These are phyloP conservation scores for Anhinga rufa DNA, from an alignment of 2,113 vertebrate species.

Conservation along the genomic window DNA sequence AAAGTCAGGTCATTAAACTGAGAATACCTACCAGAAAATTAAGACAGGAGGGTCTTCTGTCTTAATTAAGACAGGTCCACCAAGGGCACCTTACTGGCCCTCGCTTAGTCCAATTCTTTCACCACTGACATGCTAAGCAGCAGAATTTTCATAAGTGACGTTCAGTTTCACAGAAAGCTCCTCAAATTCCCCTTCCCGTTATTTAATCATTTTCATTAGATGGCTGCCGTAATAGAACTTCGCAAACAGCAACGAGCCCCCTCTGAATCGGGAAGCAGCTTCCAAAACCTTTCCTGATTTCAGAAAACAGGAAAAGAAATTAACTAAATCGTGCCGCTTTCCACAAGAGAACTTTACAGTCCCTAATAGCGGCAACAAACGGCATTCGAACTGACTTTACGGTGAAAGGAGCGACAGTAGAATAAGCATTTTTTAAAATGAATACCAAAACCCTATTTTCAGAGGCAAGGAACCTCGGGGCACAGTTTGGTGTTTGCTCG, in stretches of 20 bases:
- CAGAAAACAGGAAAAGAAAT: not conserved
- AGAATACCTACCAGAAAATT: not conserved
- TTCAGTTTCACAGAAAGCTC: not conserved
- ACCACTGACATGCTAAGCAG: not conserved
- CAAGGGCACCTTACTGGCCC: not conserved
- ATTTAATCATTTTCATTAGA: not conserved
- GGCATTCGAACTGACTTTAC: not conserved
- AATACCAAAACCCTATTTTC: not conserved
- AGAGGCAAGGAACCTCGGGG: not conserved
- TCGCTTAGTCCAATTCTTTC: not conserved
- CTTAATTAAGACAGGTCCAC: not conserved
- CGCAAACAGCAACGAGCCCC: not conserved
- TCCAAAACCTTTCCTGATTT: not conserved
- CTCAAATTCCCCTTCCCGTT: not conserved
- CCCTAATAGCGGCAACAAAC: not conserved
- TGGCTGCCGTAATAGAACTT: not conserved
- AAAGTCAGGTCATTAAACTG: not conserved
- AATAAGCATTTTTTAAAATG: fast-evolving
- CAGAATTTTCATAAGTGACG: not conserved
- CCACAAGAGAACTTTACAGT: not conserved
- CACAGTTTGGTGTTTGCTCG: not conserved
- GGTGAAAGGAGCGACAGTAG: not conserved
- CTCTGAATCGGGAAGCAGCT: not conserved
- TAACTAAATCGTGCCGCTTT: fast-evolving
- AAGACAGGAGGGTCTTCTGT: not conserved